These are phyloP conservation scores for Proteles cristata DNA, from an alignment of 2,113 vertebrate species.

Conservation along the genomic window DNA sequence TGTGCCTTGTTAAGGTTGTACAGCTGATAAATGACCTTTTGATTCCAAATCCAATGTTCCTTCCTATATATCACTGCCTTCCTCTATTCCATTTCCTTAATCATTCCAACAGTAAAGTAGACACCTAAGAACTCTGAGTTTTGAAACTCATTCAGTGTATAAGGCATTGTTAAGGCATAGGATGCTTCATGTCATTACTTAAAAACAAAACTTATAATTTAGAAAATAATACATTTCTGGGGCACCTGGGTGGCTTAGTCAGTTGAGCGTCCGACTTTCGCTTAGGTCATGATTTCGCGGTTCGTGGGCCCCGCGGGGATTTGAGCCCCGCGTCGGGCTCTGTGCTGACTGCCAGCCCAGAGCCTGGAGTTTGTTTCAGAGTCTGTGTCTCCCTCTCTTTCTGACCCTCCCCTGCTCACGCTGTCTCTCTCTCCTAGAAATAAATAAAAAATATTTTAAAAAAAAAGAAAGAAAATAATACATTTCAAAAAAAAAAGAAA, in stretches of 20 bases:
- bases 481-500: neutral
- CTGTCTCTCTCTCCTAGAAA: no score
- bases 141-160: neutral
- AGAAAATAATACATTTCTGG: neutral
- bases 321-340: no score
- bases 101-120: neutral
- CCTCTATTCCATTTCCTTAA: neutral
- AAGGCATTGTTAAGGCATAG: neutral
- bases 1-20: neutral
- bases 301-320: no score
- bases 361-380: no score
- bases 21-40: neutral
- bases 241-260: no score
- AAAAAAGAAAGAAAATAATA: neutral
- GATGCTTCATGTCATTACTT: neutral
- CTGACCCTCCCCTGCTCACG: no score
- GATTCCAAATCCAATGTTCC: neutral
- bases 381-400: no score
- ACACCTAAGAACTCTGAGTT: neutral
- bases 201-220: neutral
- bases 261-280: no score
- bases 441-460: no score
- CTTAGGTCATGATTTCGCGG: no score
- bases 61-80: neutral
- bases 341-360: no score